phyloP scores from a whole-genome alignment of 2,113 vertebrate genomes.

The Piaya cayana region DNA sequence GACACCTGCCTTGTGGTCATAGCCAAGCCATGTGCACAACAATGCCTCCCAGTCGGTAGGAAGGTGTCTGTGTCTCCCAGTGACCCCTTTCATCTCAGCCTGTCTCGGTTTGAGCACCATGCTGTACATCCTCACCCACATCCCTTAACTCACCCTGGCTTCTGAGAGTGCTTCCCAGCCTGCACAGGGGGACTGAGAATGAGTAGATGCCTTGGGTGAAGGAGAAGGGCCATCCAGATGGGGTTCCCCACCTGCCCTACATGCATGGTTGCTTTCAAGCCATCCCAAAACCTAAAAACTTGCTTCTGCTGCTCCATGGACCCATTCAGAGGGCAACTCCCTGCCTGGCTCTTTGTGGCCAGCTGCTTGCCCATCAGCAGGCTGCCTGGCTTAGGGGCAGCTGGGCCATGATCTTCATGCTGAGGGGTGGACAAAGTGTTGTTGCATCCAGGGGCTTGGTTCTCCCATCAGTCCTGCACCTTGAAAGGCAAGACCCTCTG shows the following conservation, averaged over 20 bases:
- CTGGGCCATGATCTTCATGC: neutral
- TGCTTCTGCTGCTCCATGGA: neutral
- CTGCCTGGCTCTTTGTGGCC: neutral
- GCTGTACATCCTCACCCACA: neutral
- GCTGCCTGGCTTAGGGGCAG: neutral
- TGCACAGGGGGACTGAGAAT: neutral
- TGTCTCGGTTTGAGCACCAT: fast-evolving
- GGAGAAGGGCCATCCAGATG: fast-evolving
- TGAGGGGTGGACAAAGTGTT: neutral
- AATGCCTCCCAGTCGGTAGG: neutral
- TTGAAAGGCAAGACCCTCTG: neutral
- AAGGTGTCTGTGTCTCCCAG: neutral
- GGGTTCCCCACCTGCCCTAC: neutral
- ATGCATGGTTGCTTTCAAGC: neutral
- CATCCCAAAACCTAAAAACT: neutral
- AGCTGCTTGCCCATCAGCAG: too few species aligned
- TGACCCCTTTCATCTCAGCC: neutral
- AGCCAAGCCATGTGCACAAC: fast-evolving
- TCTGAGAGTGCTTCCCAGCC: neutral
- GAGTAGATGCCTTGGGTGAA: neutral
- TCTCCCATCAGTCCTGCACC: neutral
- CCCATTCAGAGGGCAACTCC: fast-evolving
- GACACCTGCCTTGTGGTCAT: neutral
- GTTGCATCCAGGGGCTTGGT: neutral
- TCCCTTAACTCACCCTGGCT: neutral